phyloP scores from a whole-genome alignment of 2,888 invertebrate species.

The Anarsia innoxiella region DNA sequence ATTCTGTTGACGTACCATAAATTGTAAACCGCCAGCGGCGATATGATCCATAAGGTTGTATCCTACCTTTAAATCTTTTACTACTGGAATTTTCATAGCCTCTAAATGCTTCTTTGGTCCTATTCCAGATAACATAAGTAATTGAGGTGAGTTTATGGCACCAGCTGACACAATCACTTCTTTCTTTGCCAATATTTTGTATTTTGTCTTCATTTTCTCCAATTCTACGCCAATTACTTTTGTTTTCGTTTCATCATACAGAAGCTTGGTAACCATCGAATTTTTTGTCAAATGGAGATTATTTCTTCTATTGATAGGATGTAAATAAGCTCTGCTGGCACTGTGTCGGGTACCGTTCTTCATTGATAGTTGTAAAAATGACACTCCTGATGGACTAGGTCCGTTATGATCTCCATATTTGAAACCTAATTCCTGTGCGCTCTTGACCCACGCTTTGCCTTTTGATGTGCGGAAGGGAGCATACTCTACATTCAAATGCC shows the following conservation, averaged over 20 bases:
- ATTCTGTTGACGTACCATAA: conserved; percentile 60
- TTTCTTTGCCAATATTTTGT: conserved; percentile 76
- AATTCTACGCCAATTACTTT: conserved; percentile 77
- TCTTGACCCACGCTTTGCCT: conserved; percentile 75
- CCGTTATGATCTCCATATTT: conserved; percentile 78
- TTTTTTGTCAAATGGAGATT: conserved; percentile 78
- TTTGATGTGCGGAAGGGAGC: conserved; percentile 67
- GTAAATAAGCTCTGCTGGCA: conserved; percentile 79
- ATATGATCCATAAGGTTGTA: conserved; percentile 82
- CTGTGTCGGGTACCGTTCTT: conserved; percentile 80
- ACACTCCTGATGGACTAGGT: conserved; percentile 76
- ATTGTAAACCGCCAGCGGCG: conserved; percentile 78
- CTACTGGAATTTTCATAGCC: conserved; percentile 67
- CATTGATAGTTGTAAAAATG: conserved; percentile 77
- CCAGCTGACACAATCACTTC: conserved; percentile 86
- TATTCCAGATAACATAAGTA: conserved; percentile 87
- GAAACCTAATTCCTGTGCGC: conserved; percentile 77
- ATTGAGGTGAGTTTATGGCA: conserved; percentile 84
- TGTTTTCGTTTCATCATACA: conserved; percentile 72
- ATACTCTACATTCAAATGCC: conserved; percentile 73
- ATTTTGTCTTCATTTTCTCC: conserved; percentile 63
- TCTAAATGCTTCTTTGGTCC: conserved; percentile 78
- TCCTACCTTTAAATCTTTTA: conserved; percentile 78
- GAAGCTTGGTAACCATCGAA: conserved; percentile 75
- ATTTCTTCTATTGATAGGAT: conserved; percentile 71